These are phyloP conservation scores for Amniataba percoides DNA, from an alignment of 2,797 vertebrate genomes.

Conservation along the genomic window DNA sequence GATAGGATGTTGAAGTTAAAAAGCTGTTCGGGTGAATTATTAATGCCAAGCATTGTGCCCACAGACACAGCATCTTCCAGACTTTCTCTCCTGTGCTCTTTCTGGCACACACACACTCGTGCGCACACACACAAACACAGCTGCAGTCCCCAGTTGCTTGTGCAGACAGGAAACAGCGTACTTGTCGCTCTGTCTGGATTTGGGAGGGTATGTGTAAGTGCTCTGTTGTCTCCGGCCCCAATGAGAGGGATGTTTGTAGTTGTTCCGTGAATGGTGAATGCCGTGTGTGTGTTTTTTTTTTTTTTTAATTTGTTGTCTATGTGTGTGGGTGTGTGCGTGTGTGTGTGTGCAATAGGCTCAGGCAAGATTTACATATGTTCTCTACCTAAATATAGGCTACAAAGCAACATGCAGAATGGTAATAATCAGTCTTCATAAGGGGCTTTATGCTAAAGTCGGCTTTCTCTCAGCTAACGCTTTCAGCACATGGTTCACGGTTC, in stretches of 20 bases:
- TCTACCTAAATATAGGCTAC: slow-evolving; percentile 64
- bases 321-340: slow-evolving; percentile 30
- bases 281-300: slow-evolving; percentile 33
- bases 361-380: slow-evolving; percentile 49
- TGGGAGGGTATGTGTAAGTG: slow-evolving; percentile 73
- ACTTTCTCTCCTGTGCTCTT: slow-evolving; percentile 43
- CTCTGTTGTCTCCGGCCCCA: slow-evolving; percentile 72
- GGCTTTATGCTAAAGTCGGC: neutral
- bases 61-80: slow-evolving; percentile 66
- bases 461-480: slow-evolving; percentile 1
- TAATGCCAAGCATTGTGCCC: slow-evolving; percentile 80
- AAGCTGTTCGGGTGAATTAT: slow-evolving; percentile 84
- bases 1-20: slow-evolving; percentile 80
- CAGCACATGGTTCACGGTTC: slow-evolving; percentile 1
- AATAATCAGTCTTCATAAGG: slow-evolving; percentile 4
- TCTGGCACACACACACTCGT: slow-evolving; percentile 35
- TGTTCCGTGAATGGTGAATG: slow-evolving; percentile 71
- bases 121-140: slow-evolving; percentile 73
- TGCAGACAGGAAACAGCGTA: slow-evolving; percentile 80
- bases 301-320: neutral
- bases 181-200: slow-evolving; percentile 77
- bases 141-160: slow-evolving; percentile 84
- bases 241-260: slow-evolving; percentile 75
- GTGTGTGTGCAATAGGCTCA: slow-evolving; percentile 16
- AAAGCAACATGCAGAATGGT: slow-evolving; percentile 28